A percentile compares a stretch with the other conserved stretches of the same genome.
These are phyloP conservation scores for Gandaritis pyraliata DNA, from an alignment of 2,888 invertebrate species.

Conservation along the genomic window DNA sequence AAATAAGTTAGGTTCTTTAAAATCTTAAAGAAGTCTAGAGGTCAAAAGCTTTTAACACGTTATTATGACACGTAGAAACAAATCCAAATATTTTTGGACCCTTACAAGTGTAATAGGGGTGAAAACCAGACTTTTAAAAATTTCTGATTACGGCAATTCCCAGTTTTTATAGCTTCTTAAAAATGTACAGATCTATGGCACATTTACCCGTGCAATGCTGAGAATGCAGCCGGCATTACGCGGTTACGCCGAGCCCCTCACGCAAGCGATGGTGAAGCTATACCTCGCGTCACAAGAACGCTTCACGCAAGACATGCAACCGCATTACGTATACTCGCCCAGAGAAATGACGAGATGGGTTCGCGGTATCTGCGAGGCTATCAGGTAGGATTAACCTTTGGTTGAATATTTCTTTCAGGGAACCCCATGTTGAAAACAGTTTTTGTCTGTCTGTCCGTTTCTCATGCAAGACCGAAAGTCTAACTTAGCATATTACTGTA, in stretches of 20 bases:
- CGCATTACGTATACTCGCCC: constrained; percentile 99
- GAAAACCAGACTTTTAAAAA: no score
- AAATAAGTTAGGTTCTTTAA: not conserved
- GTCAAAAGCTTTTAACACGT: no score
- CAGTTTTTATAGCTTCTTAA: not conserved
- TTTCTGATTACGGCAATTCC: no score
- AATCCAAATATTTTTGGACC: no score
- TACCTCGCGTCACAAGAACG: constrained; percentile 98
- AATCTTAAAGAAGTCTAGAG: no score
- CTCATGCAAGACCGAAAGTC: no score
- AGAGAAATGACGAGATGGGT: constrained; percentile 99
- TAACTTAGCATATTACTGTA: no score
- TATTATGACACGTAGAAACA: no score
- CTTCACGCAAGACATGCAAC: constrained; percentile 99
- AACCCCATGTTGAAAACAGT: no score
- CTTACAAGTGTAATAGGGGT: no score
- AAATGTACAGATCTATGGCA: constrained; percentile 94
- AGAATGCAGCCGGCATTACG: constrained; percentile 95
- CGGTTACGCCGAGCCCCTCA: constrained; percentile 97
- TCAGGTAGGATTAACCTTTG: constrained; percentile 77
- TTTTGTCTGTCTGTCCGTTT: no score
- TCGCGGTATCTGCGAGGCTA: constrained; percentile 99
- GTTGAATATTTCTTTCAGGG: not conserved
- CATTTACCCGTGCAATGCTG: constrained; percentile 99
- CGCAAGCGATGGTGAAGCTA: constrained; percentile 99